Evolutionary conservation across 2,888 invertebrate species (phyloP).

Genomic region (Pilophorus perplexus): DNA sequence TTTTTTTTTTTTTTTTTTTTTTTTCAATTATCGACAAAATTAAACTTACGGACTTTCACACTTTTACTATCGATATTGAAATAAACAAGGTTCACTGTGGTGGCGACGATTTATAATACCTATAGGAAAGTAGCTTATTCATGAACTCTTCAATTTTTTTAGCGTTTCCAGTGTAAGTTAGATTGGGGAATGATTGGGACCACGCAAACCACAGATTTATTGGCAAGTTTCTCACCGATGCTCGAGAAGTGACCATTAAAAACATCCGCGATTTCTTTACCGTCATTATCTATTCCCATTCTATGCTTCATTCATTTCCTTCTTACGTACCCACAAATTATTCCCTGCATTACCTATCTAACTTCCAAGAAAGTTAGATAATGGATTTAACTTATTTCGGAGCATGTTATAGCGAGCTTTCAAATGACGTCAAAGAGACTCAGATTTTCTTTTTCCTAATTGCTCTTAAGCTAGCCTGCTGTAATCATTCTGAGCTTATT

Average conservation of each 20-base stretch:
- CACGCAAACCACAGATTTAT: background rate
- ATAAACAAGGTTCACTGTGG: too few relatives aligned
- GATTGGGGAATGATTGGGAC: background rate
- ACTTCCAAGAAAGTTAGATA: constrained; percentile 2
- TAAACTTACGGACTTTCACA: too few relatives aligned
- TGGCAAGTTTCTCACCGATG: constrained; percentile 20
- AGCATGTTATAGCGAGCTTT: too few relatives aligned
- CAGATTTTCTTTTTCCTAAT: constrained; percentile 4
- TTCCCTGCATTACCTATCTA: constrained; percentile 19
- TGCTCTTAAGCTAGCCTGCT: background rate
- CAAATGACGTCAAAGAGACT: background rate
- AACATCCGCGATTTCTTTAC: constrained; percentile 12
- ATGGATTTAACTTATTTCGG: background rate
- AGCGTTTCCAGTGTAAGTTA: constrained; percentile 28
- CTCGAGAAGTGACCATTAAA: constrained; percentile 23
- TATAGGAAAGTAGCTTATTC: background rate
- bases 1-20: too few relatives aligned
- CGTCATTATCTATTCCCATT: background rate
- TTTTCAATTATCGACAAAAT: too few relatives aligned
- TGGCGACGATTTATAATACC: constrained; percentile 6
- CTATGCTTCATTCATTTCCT: constrained; percentile 13
- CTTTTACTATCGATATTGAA: too few relatives aligned
- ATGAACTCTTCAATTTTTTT: constrained; percentile 8
- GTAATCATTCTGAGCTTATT: too few relatives aligned
- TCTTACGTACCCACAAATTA: constrained; percentile 2